Evolutionary conservation across 92 coral and sea anemone species (phyloP).

Genomic region (Palythoa heliodiscus): DNA sequence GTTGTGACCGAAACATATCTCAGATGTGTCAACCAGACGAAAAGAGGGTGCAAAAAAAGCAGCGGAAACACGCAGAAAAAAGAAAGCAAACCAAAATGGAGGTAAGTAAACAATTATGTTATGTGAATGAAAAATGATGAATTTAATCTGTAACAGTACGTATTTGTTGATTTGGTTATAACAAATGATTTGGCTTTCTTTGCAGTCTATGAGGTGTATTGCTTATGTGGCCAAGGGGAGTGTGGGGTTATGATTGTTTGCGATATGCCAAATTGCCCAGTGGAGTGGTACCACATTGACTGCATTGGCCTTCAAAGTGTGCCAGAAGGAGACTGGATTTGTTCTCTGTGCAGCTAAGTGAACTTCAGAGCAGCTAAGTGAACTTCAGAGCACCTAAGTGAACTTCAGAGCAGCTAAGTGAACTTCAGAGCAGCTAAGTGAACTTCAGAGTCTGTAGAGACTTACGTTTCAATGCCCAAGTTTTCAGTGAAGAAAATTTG

Average conservation of each 20-base stretch:
- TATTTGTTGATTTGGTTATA: not conserved
- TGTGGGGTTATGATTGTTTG: not conserved
- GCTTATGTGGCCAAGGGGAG: not conserved
- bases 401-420: too few relatives aligned
- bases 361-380: too few relatives aligned
- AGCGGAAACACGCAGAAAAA: slow-evolving; percentile 33
- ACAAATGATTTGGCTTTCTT: not conserved
- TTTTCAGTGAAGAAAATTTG: not conserved
- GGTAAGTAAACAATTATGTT: not conserved
- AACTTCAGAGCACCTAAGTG: too few relatives aligned
- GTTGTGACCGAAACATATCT: slow-evolving; percentile 45
- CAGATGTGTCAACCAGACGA: slow-evolving; percentile 41
- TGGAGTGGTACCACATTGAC: slow-evolving; percentile 42
- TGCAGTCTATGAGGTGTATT: not conserved
- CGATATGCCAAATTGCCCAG: slow-evolving; percentile 32
- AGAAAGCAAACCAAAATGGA: not conserved
- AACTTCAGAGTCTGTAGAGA: not conserved
- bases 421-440: too few relatives aligned
- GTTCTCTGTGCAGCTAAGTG: too few relatives aligned
- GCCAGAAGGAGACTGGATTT: too few relatives aligned
- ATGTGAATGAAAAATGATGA: not conserved
- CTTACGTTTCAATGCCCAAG: slow-evolving; percentile 2
- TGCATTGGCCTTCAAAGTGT: slow-evolving; percentile 26
- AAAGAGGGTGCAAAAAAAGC: slow-evolving; percentile 46
- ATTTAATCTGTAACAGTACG: not conserved